Evolutionary conservation across 1,140 invertebrate species (phyloP).

Genomic region (Musca vetustissima): DNA sequence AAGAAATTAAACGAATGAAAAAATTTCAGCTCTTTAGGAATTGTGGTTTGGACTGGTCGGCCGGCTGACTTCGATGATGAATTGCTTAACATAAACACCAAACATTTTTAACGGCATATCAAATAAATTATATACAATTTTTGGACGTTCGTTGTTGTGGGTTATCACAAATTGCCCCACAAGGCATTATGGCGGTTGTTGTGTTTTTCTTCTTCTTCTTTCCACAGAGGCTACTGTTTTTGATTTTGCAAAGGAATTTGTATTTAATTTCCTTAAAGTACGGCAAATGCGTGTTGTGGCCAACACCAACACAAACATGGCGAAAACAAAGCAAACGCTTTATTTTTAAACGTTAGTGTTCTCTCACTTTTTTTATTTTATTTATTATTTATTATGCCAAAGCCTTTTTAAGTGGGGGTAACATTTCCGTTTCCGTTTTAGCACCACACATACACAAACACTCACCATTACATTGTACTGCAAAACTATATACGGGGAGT

Average conservation of each 20-base stretch:
- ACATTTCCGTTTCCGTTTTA: slow-evolving; percentile 14
- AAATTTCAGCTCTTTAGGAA: neutral
- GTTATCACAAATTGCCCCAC: neutral
- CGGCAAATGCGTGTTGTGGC: neutral
- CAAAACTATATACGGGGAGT: no score
- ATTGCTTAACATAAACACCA: slow-evolving; percentile 17
- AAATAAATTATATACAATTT: slow-evolving; percentile 18
- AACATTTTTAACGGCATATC: slow-evolving; percentile 8
- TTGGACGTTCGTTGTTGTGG: neutral
- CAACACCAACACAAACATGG: neutral
- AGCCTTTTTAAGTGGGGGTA: neutral
- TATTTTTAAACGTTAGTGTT: slow-evolving; percentile 14
- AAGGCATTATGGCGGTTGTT: neutral
- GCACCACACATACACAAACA: no score
- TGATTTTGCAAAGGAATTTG: neutral
- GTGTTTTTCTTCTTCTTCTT: neutral
- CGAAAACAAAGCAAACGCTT: neutral
- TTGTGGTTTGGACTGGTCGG: neutral
- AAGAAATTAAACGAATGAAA: no score
- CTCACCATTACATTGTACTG: no score
- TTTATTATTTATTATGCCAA: neutral
- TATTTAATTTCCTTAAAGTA: slow-evolving; percentile 20
- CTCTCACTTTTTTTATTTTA: neutral
- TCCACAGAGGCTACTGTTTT: neutral
- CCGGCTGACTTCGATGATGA: neutral